phyloP scores from a whole-genome alignment of 2,113 vertebrate species.

The Gallinago media region DNA sequence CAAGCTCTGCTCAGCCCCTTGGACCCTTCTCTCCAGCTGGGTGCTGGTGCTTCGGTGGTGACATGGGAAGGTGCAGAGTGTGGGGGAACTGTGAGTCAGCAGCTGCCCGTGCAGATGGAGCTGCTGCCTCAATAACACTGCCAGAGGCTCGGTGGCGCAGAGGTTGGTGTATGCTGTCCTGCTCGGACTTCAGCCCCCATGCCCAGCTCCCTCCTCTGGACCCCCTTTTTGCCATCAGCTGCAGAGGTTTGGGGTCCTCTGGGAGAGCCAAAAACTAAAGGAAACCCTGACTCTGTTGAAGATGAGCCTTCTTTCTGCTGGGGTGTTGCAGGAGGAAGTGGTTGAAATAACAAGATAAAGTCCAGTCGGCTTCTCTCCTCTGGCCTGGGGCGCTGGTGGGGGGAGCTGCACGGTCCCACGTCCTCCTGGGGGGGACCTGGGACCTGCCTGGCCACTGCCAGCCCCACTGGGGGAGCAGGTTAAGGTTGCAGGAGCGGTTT shows the following conservation, averaged over 20 bases:
- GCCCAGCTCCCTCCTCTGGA: neutral
- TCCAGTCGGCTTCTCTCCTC: neutral
- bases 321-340: neutral
- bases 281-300: neutral
- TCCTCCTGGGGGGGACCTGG: neutral
- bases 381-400: accelerated
- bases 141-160: accelerated
- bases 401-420: accelerated
- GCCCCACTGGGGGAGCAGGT: accelerated
- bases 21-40: neutral
- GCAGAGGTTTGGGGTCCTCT: neutral
- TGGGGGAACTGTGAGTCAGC: neutral
- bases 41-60: neutral
- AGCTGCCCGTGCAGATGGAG: neutral
- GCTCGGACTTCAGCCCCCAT: accelerated
- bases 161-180: accelerated
- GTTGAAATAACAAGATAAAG: neutral
- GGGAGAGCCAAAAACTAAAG: neutral
- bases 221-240: neutral
- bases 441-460: neutral
- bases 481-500: accelerated
- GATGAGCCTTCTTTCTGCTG: neutral
- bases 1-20: neutral
- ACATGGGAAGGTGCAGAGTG: neutral
- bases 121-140: neutral